phyloP scores from a whole-genome alignment of 2,797 vertebrate genomes.

The Hypotaenidia philippensis region DNA sequence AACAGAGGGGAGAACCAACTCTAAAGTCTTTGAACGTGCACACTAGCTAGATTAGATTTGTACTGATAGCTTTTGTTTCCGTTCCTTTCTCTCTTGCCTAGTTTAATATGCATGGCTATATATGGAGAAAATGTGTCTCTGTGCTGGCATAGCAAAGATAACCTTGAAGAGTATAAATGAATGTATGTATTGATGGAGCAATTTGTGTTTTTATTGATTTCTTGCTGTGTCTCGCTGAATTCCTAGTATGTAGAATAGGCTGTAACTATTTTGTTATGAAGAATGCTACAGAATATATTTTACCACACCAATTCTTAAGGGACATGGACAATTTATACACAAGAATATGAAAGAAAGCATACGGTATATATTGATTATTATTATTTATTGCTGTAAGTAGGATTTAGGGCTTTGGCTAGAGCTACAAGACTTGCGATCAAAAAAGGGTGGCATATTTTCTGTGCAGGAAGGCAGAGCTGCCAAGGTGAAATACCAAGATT shows the following conservation, averaged over 20 bases:
- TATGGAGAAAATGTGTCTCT: conserved; percentile 71
- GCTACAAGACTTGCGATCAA: not conserved
- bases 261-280: conserved; percentile 70
- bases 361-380: conserved; percentile 39
- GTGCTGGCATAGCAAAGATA: conserved; percentile 72
- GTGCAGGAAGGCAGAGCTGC: not conserved
- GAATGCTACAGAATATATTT: conserved; percentile 56
- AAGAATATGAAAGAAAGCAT: conserved; percentile 39
- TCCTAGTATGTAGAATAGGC: conserved; percentile 67
- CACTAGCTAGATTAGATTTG: conserved; percentile 65
- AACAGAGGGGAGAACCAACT: conserved; percentile 12
- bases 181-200: conserved; percentile 78
- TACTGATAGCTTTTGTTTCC: conserved; percentile 74
- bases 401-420: conserved; percentile 24
- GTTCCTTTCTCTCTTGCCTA: conserved; percentile 52
- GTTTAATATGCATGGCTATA: conserved; percentile 65
- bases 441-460: not conserved
- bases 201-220: conserved; percentile 83
- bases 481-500: not conserved
- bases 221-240: conserved; percentile 67
- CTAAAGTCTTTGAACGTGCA: conserved; percentile 34
- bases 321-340: conserved; percentile 59
- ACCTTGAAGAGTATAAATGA: conserved; percentile 82
- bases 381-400: conserved; percentile 48
- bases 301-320: conserved; percentile 43